Base-by-base conservation (phyloP, 2,888 invertebrate species). In the Hermaeophaga mercurialis region DNA sequence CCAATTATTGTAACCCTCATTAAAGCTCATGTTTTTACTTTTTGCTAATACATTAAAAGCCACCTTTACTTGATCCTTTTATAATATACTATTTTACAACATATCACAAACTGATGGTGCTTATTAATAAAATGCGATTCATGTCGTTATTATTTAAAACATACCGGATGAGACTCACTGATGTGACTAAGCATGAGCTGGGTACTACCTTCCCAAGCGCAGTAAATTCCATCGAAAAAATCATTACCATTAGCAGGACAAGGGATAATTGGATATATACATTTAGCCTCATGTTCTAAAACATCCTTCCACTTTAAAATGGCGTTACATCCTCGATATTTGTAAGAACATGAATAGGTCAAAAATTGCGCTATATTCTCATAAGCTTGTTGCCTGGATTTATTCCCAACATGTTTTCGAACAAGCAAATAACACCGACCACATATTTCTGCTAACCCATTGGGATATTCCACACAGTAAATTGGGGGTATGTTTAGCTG, bases 311-410 rank as follows among this genome's bases (percentile, higher is more conserved):
- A 65, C 19, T 54, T 52, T 12, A 66, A 28, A 39, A 64, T 26
- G 11, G 43, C 41, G 1, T 49, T 19, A 47, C 69, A 69, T 5
- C 69, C 69, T 39, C 43, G 57, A 12, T 54, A 39, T 39, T 65
- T 63, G 43, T 64, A 63, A 1, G 50, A 36, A 26, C 69, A 69
- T 24, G 69, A 66, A 60, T 60, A 68, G 8, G 56, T 62, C 15
- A 67, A n/a, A 11, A 53, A 49, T 36, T 59, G 52, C 6, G 63
- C 60, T 8, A 65, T 47, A 9, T 54, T 58, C 48, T 69, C 69
- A 31, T 63, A 68, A 4, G 56, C 54, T 7, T 57, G 48, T 26
- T 67, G 67, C 12, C 64, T 55, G 38, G 24, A 53, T 38, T 58
- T 49, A 3, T 56, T 52, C 11, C 53, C 47, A 3, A 50, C 28